A percentile compares a stretch with the other conserved stretches of the same genome.
Evolutionary conservation across 1,140 invertebrate genomes (phyloP).

Genomic region (Gonioctena quinquepunctata): DNA sequence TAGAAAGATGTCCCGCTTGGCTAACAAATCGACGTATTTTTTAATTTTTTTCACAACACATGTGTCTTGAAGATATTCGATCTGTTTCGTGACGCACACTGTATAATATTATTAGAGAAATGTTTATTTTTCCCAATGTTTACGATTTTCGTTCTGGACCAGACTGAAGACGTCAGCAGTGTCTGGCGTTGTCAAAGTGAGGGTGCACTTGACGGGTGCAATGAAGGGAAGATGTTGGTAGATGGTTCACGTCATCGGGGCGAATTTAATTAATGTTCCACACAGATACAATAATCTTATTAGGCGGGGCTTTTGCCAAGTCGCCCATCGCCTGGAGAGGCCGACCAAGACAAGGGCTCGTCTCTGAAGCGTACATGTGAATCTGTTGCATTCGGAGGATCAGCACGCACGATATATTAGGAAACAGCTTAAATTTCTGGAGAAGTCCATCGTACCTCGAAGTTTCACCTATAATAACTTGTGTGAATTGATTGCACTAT

Average conservation of each 20-base stretch:
- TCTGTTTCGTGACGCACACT: no score
- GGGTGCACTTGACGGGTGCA: constrained; percentile 39
- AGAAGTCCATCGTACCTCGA: no score
- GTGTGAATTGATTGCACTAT: no score
- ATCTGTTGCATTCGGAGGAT: neutral
- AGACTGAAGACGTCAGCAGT: constrained; percentile 10
- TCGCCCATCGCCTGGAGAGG: neutral
- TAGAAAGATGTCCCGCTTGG: no score
- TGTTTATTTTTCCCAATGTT: no score
- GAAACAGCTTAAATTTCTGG: no score
- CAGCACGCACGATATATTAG: neutral
- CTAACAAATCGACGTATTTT: no score
- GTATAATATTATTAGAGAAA: no score
- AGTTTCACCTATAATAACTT: no score
- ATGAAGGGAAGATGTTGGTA: constrained; percentile 40
- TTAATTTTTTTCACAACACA: no score
- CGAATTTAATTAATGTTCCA: constrained; percentile 33
- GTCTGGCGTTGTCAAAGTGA: constrained; percentile 13
- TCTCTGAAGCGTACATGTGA: neutral
- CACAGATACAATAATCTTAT: constrained; percentile 38
- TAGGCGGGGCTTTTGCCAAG: constrained; percentile 1
- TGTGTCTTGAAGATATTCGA: no score
- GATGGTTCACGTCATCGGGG: constrained; percentile 11
- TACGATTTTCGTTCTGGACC: neutral
- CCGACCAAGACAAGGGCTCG: neutral